phyloP scores from a whole-genome alignment of 2,113 vertebrate genomes.

The Nibea coibor region DNA sequence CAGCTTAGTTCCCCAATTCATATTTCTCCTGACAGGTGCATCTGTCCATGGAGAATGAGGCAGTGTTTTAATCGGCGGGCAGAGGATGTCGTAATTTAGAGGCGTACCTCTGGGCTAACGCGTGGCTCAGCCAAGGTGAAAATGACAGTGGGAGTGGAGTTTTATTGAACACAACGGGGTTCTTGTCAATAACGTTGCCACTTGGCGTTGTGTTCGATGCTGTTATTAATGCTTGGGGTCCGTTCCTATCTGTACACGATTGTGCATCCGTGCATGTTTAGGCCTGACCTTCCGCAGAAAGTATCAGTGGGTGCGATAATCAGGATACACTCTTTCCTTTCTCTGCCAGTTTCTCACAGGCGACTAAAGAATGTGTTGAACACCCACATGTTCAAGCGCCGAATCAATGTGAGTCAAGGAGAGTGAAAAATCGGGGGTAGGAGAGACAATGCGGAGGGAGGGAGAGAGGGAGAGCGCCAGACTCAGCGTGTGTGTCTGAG shows the following conservation, averaged over 20 bases:
- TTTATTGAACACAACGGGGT: conserved; percentile 67
- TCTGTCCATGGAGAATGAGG: conserved; percentile 75
- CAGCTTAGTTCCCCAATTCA: conserved; percentile 67
- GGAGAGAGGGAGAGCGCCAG: conserved; percentile 6
- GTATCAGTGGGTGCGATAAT: conserved; percentile 2
- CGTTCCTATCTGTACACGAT: conserved; percentile 22
- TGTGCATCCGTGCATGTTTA: conserved; percentile 40
- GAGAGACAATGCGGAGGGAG: conserved; percentile 7
- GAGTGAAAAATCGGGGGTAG: conserved; percentile 30
- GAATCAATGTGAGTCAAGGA: conserved; percentile 52
- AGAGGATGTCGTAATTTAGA: conserved; percentile 74
- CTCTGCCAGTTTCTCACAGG: conserved; percentile 35
- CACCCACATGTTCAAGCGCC: conserved; percentile 43
- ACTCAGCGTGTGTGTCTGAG: not conserved
- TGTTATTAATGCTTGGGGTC: conserved; percentile 55
- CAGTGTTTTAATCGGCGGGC: conserved; percentile 66
- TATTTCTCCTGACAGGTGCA: conserved; percentile 79
- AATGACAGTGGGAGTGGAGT: conserved; percentile 61
- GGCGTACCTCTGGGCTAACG: conserved; percentile 65
- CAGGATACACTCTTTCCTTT: conserved; percentile 20
- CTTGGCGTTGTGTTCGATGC: conserved; percentile 38
- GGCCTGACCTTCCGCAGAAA: conserved; percentile 45
- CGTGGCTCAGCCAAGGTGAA: conserved; percentile 73
- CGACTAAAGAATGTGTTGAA: conserved; percentile 35
- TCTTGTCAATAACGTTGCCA: conserved; percentile 63